Evolutionary conservation across 2,797 vertebrate species (phyloP).

Genomic region (Mycteria americana): DNA sequence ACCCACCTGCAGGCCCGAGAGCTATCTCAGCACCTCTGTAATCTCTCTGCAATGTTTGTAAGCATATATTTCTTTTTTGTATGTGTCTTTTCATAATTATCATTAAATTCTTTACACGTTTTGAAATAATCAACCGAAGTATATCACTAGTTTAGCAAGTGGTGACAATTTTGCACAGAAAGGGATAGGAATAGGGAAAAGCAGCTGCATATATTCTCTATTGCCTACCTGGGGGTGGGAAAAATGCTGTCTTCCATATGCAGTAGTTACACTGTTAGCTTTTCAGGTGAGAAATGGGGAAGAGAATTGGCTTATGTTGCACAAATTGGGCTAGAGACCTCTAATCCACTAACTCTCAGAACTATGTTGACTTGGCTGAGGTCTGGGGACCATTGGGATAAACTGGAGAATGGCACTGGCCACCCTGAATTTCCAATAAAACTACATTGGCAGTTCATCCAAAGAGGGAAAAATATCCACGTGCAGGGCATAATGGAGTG

Average conservation of each 20-base stretch:
- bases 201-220: neutral
- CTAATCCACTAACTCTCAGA: neutral
- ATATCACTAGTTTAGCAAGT: neutral
- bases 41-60: neutral
- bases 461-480: neutral
- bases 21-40: neutral
- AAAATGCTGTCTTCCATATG: neutral
- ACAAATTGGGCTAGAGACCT: neutral
- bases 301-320: neutral
- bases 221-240: neutral
- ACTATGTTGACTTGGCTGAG: neutral
- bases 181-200: neutral
- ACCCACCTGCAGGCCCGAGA: neutral
- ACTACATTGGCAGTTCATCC: neutral
- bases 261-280: neutral
- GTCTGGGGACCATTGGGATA: neutral
- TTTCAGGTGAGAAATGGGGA: neutral
- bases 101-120: neutral
- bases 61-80: neutral
- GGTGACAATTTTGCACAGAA: neutral
- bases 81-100: neutral
- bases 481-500: accelerated
- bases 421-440: neutral
- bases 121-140: neutral
- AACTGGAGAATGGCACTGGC: neutral